Conservation (phyloP, 2,888 invertebrate species). For the Ornithoptera priamus region DNA sequence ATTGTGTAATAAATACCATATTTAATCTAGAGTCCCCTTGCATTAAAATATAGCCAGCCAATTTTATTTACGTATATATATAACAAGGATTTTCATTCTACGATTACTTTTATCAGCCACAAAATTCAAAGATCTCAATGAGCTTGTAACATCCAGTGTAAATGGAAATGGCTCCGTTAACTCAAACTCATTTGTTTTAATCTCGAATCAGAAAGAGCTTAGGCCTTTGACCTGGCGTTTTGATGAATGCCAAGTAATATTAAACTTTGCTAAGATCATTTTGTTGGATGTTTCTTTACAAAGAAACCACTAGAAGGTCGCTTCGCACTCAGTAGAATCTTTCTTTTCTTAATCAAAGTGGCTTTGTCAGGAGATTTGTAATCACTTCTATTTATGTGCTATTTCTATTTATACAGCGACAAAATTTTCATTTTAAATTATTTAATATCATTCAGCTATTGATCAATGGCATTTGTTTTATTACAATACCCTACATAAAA, state of each 20-base stretch:
- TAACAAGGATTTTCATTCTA: too few relatives aligned
- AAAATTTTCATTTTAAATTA: constrained; percentile 77
- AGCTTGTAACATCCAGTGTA: constrained; percentile 18
- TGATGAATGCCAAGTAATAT: constrained; percentile 38
- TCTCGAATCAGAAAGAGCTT: constrained; percentile 40
- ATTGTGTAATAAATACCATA: too few relatives aligned
- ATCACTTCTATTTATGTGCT: constrained; percentile 77
- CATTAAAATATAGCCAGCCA: too few relatives aligned
- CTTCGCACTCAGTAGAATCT: constrained; percentile 46
- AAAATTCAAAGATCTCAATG: constrained; percentile 11
- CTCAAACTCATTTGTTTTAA: constrained; percentile 45
- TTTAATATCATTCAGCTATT: constrained; percentile 59
- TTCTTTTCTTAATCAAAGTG: constrained; percentile 48
- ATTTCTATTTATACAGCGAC: constrained; percentile 62
- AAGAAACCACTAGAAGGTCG: constrained; percentile 37
- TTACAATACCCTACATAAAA: too few relatives aligned
- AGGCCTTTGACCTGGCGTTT: constrained; percentile 39
- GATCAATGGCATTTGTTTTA: too few relatives aligned
- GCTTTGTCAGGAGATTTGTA: constrained; percentile 49
- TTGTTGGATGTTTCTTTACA: constrained; percentile 41
- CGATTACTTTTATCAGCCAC: too few relatives aligned
- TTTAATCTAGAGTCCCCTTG: too few relatives aligned
- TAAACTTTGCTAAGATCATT: constrained; percentile 49
- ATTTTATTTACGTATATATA: too few relatives aligned
- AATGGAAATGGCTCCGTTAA: constrained; percentile 39